Conservation (phyloP, 2,888 invertebrate species). For the Herminia tarsipennalis region DNA sequence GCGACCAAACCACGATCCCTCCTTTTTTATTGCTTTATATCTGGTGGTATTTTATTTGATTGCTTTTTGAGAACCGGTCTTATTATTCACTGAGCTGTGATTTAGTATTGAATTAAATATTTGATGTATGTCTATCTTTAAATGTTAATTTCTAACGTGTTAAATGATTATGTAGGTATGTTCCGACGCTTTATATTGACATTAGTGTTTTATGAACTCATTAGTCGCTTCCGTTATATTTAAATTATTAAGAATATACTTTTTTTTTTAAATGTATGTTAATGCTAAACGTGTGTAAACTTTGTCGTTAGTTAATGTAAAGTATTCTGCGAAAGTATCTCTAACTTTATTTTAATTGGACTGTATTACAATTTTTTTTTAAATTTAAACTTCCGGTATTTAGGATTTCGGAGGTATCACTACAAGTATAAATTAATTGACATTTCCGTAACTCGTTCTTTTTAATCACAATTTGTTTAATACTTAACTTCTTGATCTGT, state of each 20-base stretch:
- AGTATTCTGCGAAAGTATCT: too few species aligned
- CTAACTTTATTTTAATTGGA: too few species aligned
- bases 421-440: too few species aligned
- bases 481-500: too few species aligned
- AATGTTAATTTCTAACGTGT: slow-evolving; percentile 51
- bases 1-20: slow-evolving; percentile 53
- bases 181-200: slow-evolving; percentile 41
- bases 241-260: slow-evolving; percentile 40
- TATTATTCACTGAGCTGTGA: slow-evolving; percentile 35
- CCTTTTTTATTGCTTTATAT: slow-evolving; percentile 65
- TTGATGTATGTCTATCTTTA: slow-evolving; percentile 52
- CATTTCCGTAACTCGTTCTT: too few species aligned
- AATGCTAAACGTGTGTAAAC: too few species aligned
- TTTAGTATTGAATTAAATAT: slow-evolving; percentile 45
- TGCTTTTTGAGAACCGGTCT: slow-evolving; percentile 52
- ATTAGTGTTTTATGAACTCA: slow-evolving; percentile 52
- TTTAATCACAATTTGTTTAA: too few species aligned
- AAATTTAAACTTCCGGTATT: too few species aligned
- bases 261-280: too few species aligned
- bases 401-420: too few species aligned
- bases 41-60: slow-evolving; percentile 58
- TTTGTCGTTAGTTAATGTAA: too few species aligned
- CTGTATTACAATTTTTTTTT: too few species aligned
- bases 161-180: slow-evolving; percentile 42
- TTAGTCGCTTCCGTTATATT: slow-evolving; percentile 53